phyloP scores from a whole-genome alignment of 2,113 vertebrate genomes.

The Gadus chalcogrammus region DNA sequence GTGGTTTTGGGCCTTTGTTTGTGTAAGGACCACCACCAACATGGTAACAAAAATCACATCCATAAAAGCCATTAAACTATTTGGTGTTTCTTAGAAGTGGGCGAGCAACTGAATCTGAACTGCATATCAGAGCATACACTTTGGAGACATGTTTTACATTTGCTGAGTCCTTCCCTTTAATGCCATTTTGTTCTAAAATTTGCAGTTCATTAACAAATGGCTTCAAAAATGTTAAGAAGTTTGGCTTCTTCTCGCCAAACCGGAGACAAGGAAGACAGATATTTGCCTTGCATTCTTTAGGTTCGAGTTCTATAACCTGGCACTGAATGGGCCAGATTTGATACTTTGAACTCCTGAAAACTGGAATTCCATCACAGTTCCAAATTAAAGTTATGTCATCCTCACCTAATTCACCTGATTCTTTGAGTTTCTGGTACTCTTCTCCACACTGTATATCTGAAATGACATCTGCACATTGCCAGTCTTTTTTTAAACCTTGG shows the following conservation, averaged over 20 bases:
- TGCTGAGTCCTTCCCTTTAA: conserved; percentile 14
- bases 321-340: too few relatives aligned
- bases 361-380: conserved; percentile 36
- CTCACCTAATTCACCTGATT: conserved; percentile 7
- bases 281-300: conserved; percentile 11
- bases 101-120: conserved; percentile 32
- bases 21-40: conserved; percentile 14
- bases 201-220: conserved; percentile 24
- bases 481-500: too few relatives aligned
- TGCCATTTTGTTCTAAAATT: conserved; percentile 17
- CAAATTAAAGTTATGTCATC: conserved; percentile 28
- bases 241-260: conserved; percentile 34
- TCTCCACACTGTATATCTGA: conserved; percentile 18
- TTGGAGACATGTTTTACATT: conserved; percentile 3
- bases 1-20: neutral
- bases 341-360: conserved; percentile 32
- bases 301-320: conserved; percentile 19
- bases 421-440: conserved; percentile 19
- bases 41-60: conserved; percentile 32
- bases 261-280: conserved; percentile 26
- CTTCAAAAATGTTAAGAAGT: conserved; percentile 26
- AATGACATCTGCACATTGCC: neutral
- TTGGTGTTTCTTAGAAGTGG: conserved; percentile 28
- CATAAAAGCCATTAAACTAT: conserved; percentile 31
- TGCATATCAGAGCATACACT: conserved; percentile 29